Evolutionary conservation across 37 sponge, comb jelly and placozoan species (phyloP), one percentile per base, ranked within the genome.

Genomic region (Hormiphora californensis): DNA sequence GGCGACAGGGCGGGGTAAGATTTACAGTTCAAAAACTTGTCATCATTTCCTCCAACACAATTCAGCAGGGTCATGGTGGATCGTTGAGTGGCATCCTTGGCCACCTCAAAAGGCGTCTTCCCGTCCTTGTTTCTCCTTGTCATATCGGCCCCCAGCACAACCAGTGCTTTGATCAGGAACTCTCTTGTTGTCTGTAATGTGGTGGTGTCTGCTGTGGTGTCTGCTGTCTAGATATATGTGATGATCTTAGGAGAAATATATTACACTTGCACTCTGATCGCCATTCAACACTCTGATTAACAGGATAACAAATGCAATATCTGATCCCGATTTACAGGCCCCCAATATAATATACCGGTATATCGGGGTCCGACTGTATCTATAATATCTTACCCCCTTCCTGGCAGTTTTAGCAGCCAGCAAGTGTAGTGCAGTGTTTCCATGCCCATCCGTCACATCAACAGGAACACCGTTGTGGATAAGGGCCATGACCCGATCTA

Each of bases 371-470:
- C n/a, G n/a, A n/a, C n/a, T n/a, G n/a, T n/a, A n/a, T n/a, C n/a
- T n/a, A n/a, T n/a, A n/a, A n/a, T n/a, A n/a, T n/a, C n/a, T 65
- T 19, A 73, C 81, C 46, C 81, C 81, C 5, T 27, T 21, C 23
- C 43, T 73, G 3, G 44, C 44, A 32, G 88, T 63, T 46, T 19
- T 21, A 11, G 27, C 37, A 61, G 89, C 89, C 0, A 87, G 89
- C 41, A 31, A 40, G 34, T 91, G 91, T 21, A 91, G 73, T 2
- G 91, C 63, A 32, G 91, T 89, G 63, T 89, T 40, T 12, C 89
- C 89, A 33, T 73, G 5, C 9, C 81, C 43, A 41, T 73, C 46
- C 46, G 12, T 1, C 7, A 40, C 2, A 41, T 73, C 81, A 1
- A 73, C 81, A 9, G 81, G 27, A 2, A 73, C 81, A 4, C 81